Evolutionary conservation across 2,888 invertebrate genomes (phyloP).

Genomic region (Drosophila anomelani): DNA sequence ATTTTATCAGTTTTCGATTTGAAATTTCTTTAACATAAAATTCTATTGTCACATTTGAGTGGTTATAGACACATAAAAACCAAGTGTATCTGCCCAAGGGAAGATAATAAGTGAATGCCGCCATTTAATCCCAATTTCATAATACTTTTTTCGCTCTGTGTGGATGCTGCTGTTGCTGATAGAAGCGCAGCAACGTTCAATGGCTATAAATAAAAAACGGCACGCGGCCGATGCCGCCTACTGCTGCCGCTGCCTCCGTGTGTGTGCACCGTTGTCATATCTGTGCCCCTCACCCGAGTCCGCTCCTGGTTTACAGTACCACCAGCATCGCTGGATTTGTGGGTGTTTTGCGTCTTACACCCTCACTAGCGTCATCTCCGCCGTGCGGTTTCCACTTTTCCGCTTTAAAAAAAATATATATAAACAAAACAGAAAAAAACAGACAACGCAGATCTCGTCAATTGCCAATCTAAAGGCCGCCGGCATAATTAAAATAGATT

Average conservation of each 20-base stretch:
- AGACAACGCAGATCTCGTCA: slow-evolving; percentile 66
- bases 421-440: slow-evolving; percentile 17
- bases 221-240: slow-evolving; percentile 65
- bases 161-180: slow-evolving; percentile 34
- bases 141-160: slow-evolving; percentile 8
- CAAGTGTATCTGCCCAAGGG: background rate
- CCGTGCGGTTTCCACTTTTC: slow-evolving; percentile 60
- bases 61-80: background rate
- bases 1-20: background rate
- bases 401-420: slow-evolving; percentile 50
- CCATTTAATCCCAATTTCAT: background rate
- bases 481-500: slow-evolving; percentile 72
- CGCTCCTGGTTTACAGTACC: slow-evolving; percentile 12
- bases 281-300: slow-evolving; percentile 1
- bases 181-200: slow-evolving; percentile 38
- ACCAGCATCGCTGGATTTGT: slow-evolving; percentile 43
- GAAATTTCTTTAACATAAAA: background rate
- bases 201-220: slow-evolving; percentile 74
- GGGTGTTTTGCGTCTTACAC: slow-evolving; percentile 66
- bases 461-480: slow-evolving; percentile 70
- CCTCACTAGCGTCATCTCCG: slow-evolving; percentile 24
- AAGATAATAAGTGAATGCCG: background rate
- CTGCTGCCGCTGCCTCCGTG: slow-evolving; percentile 8
- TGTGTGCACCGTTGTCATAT: slow-evolving; percentile 32
- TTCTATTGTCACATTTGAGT: background rate